Evolutionary conservation across 2,113 vertebrate genomes (phyloP), one percentile per base, ranked within the genome.

Genomic region (Plectropomus leopardus): DNA sequence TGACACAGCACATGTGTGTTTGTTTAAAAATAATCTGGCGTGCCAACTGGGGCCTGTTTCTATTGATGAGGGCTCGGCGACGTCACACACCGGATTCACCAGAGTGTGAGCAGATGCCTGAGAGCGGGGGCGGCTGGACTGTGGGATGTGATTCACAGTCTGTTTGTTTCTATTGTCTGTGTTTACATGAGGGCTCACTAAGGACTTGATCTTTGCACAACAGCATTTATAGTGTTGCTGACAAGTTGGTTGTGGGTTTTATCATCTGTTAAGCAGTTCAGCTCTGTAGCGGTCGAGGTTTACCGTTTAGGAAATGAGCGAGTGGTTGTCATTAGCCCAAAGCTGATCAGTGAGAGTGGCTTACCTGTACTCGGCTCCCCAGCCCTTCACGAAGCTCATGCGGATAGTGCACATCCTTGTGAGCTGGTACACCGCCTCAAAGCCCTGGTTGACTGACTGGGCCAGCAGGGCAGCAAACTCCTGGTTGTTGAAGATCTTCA

Each of bases 401-500:
- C 98, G 96, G 71, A 99, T 99, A 24, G 98, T 99, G 90, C 98
- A 99, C 98, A 99, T 99, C 42, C 98, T 93, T 0, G 98, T 99
- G 85, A 99, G 95, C 93, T 99, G 98, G 86, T 99, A 99, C 17
- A 99, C 98, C 0, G 98, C 98, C 90, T 99, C 98, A 0, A 99
- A 99, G 61, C 98, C 98, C 94, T 99, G 98, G 92, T 99, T 99
- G 48, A 99, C 98, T 0, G 98, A 99, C 94, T 99, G 98, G 0
- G 98, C 97, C 92, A 99, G 90, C 53, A 99, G 95, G 0, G 98
- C 98, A 0, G 98, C 98, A 0, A 99, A 99, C 87, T 99, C 98
- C 94, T 99, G 98, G 95, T 99, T 99, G 93, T 99, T 99, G 82
- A 99, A 99, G 26, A 99, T 99, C 96, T 99, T 99, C 93, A 99